Percentiles rank a stretch among this genome's conserved stretches.
These are phyloP conservation scores for Drosophila simulans DNA, from an alignment of 1,140 invertebrate species.

Conservation along the genomic window DNA sequence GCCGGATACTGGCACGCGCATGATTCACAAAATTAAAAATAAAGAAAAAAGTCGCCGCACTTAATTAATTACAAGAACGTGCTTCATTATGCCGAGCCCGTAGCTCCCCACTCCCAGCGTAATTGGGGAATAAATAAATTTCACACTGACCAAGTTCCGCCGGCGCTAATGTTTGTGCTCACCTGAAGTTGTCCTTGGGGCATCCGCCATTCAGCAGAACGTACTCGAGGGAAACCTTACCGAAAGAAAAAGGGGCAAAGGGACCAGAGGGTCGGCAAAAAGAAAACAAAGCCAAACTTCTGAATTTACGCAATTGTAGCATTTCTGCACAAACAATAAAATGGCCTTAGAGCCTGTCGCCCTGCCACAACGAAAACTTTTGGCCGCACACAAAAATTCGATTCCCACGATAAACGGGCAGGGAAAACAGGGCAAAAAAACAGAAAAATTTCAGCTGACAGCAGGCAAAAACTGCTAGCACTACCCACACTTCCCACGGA, in stretches of 20 bases:
- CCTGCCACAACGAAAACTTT: slow-evolving; percentile 52
- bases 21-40: slow-evolving; percentile 64
- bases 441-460: slow-evolving; percentile 38
- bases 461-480: slow-evolving; percentile 15
- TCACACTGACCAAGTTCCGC: slow-evolving; percentile 63
- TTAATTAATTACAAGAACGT: slow-evolving; percentile 80
- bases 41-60: slow-evolving; percentile 59
- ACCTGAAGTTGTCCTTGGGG: slow-evolving; percentile 73
- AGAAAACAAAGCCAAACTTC: slow-evolving; percentile 65
- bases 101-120: slow-evolving; percentile 9
- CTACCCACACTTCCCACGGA: not conserved
- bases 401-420: slow-evolving; percentile 65
- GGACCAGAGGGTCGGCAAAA: slow-evolving; percentile 3
- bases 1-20: slow-evolving; percentile 42
- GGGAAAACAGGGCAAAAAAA: slow-evolving; percentile 8
- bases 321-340: slow-evolving; percentile 68
- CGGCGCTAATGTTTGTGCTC: slow-evolving; percentile 56
- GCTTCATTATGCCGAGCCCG: slow-evolving; percentile 66
- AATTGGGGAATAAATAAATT: slow-evolving; percentile 79
- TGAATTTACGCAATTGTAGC: slow-evolving; percentile 74
- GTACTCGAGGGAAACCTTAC: slow-evolving; percentile 64
- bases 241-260: slow-evolving; percentile 1
- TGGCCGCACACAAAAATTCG: slow-evolving; percentile 64
- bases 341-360: slow-evolving; percentile 66
- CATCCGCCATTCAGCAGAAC: slow-evolving; percentile 65